These are phyloP conservation scores for Bungarus multicinctus DNA, from an alignment of 2,113 vertebrate species.

Conservation along the genomic window DNA sequence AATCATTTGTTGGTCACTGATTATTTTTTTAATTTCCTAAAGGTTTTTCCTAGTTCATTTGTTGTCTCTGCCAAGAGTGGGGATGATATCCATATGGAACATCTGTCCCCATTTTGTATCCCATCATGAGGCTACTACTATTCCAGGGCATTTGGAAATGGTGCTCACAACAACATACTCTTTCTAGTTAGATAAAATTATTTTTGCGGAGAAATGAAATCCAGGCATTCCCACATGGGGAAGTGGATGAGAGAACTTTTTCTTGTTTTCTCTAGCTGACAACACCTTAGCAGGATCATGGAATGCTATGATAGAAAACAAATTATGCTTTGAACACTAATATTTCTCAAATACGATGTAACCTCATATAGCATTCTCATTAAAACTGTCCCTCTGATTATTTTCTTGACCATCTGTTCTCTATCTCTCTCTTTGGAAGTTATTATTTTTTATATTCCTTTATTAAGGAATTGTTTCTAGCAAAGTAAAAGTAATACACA, in stretches of 20 bases:
- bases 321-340: neutral
- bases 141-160: neutral
- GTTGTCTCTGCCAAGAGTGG: neutral
- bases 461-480: neutral
- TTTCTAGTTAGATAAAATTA: neutral
- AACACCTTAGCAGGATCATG: neutral
- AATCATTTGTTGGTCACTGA: neutral
- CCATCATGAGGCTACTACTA: neutral
- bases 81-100: neutral
- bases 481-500: neutral
- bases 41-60: neutral
- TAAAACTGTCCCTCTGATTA: neutral
- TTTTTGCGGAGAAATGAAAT: neutral
- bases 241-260: neutral
- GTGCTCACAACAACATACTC: neutral
- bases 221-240: neutral
- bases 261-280: neutral
- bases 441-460: neutral
- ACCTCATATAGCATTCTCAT: neutral
- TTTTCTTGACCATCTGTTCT: neutral
- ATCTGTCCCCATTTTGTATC: neutral
- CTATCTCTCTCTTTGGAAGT: too few species aligned
- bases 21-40: neutral
- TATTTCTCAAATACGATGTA: neutral
- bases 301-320: neutral